Base-by-base conservation (phyloP, 2,888 invertebrate species). In the Nineta flava region DNA sequence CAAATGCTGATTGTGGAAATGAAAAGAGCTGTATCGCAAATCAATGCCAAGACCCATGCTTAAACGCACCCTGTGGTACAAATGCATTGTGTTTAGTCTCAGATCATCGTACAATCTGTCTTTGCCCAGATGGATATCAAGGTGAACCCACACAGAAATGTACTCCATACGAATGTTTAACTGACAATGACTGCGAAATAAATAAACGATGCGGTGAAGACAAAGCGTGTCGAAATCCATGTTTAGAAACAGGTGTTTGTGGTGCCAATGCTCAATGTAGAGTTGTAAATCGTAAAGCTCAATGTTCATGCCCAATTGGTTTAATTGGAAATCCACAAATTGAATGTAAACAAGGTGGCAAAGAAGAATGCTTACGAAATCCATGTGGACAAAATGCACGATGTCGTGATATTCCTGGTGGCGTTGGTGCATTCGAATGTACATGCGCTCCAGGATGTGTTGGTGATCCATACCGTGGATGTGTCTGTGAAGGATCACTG, bases 241-340 rank as follows among this genome's bases (percentile, higher is more conserved):
- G 92, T 61, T 62, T 81, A 46, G 80, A 82, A 58, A 70, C 74
- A 35, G 81, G 80, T 9, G 79, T 83, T 31, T 92, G 92, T 59
- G 92, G 91, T 12, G 67, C 77, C 31, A 90, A 90, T 64, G 87
- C 90, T 0, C 86, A 90, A 58, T 91, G 92, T 60, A 77, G 85
- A 40, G 83, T 88, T 9, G 72, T 83, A 15, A 79, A 83, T 57
- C 74, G 86, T 61, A 72, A 73, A 56, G 82, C 90, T 0, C 82
- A 87, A 58, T 87, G 87, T 58, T 76, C 79, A 0, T 87, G 87
- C 60, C 83, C 83, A 16, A 80, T 79, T 2, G 82, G 83, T 43
- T 83, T 77, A 60, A 74, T 77, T 55, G 85, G 85, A 50, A 83
- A 84, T 63, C 80, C 85, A 0, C 63, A 70, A 41, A 67, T 75